Conservation (phyloP, 1,140 invertebrate genomes). For the Ceratoteleas bidentatus region DNA sequence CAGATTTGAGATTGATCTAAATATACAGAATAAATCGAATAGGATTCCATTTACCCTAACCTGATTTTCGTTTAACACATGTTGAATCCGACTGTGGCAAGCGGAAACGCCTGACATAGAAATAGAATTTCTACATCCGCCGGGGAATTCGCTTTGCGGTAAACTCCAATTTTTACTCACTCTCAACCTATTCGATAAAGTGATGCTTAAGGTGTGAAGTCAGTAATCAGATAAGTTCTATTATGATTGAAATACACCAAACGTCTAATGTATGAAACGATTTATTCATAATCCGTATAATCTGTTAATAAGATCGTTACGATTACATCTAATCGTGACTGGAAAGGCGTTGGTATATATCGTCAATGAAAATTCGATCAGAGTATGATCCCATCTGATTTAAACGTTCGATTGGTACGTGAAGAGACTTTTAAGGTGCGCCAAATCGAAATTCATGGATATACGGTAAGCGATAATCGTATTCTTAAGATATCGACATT, state of each 20-base stretch:
- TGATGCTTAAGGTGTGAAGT: too few relatives aligned
- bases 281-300: neutral
- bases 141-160: too few relatives aligned
- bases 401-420: neutral
- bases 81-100: too few relatives aligned
- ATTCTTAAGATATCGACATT: neutral
- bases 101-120: too few relatives aligned
- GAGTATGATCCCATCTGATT: neutral
- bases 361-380: neutral
- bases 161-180: too few relatives aligned
- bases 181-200: too few relatives aligned
- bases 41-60: too few relatives aligned
- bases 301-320: neutral
- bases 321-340: slow-evolving; percentile 6
- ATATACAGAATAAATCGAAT: too few relatives aligned
- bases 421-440: slow-evolving; percentile 7
- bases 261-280: neutral
- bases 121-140: too few relatives aligned
- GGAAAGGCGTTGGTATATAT: neutral
- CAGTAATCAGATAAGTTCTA: neutral
- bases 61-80: too few relatives aligned
- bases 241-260: neutral
- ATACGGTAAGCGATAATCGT: neutral
- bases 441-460: slow-evolving; percentile 1
- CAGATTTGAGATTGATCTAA: too few relatives aligned